A percentile compares a stretch with the other conserved stretches of the same genome.
These are phyloP conservation scores for Lagopus leucura DNA, from an alignment of 2,113 vertebrate species.

Conservation along the genomic window DNA sequence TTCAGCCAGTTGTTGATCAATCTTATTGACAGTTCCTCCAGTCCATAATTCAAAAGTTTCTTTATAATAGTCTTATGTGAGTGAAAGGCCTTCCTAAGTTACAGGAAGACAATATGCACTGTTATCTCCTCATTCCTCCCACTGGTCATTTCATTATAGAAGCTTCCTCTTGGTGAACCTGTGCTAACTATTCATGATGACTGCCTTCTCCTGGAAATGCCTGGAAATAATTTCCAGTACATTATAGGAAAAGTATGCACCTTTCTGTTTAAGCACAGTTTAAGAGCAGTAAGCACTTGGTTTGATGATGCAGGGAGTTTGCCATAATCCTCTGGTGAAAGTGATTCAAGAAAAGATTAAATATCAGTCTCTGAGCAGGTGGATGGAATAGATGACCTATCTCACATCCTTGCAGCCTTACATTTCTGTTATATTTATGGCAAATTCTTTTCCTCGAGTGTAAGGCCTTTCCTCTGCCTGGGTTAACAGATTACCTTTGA, in stretches of 20 bases:
- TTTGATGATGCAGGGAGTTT: neutral
- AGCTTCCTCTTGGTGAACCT: neutral
- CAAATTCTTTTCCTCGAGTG: neutral
- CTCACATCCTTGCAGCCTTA: neutral
- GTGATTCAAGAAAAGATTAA: constrained; percentile 25
- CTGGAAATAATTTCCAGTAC: neutral
- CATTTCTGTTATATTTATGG: neutral
- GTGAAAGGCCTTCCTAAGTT: neutral
- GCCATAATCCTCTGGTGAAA: neutral
- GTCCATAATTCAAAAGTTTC: neutral
- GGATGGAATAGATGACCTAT: neutral
- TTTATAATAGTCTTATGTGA: neutral
- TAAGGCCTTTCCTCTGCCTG: neutral
- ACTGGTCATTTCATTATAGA: neutral
- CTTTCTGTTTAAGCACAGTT: neutral
- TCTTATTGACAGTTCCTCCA: neutral
- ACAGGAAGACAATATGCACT: neutral
- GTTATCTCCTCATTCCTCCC: neutral
- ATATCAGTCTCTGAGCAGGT: neutral
- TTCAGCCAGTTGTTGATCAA: neutral
- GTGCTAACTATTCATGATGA: neutral
- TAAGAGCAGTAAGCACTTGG: neutral
- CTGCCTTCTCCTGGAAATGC: neutral
- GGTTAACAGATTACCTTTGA: constrained; percentile 22
- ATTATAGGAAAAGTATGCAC: neutral